These are phyloP conservation scores for Narcine bancroftii DNA, from an alignment of 2,113 vertebrate species.

Conservation along the genomic window DNA sequence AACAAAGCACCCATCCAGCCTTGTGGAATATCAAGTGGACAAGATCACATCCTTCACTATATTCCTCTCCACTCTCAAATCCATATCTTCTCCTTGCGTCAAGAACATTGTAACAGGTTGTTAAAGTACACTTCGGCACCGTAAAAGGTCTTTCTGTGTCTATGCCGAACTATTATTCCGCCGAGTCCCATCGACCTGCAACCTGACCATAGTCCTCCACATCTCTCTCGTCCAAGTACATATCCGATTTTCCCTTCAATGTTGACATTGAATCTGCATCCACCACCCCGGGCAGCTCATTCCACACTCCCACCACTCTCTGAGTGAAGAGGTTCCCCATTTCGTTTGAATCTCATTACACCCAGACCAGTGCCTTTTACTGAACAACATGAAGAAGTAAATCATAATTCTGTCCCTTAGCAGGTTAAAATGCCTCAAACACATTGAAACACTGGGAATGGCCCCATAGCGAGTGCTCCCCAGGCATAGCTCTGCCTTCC, in stretches of 20 bases:
- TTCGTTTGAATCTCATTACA: not conserved
- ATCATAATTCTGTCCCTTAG: not conserved
- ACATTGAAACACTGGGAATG: not conserved
- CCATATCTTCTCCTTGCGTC: not conserved
- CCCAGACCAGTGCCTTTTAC: not conserved
- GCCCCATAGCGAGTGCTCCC: not conserved
- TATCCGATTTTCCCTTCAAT: no score
- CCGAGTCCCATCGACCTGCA: no score
- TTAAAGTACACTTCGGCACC: no score
- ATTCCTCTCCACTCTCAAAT: not conserved
- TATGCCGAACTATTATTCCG: no score
- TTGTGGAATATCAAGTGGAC: not conserved
- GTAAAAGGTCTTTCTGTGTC: no score
- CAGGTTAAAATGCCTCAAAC: not conserved
- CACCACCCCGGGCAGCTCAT: no score
- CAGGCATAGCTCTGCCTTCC: not conserved
- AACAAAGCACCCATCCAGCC: not conserved
- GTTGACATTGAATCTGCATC: no score
- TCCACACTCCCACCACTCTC: no score
- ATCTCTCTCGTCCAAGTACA: no score
- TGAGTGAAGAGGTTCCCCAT: no score
- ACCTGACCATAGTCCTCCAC: no score
- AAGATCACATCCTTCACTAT: not conserved
- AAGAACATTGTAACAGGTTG: not conserved
- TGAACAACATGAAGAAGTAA: not conserved